Percentiles rank a stretch among this genome's conserved stretches.
phyloP scores from a whole-genome alignment of 2,113 vertebrate species.

The Eulemur macaco region DNA sequence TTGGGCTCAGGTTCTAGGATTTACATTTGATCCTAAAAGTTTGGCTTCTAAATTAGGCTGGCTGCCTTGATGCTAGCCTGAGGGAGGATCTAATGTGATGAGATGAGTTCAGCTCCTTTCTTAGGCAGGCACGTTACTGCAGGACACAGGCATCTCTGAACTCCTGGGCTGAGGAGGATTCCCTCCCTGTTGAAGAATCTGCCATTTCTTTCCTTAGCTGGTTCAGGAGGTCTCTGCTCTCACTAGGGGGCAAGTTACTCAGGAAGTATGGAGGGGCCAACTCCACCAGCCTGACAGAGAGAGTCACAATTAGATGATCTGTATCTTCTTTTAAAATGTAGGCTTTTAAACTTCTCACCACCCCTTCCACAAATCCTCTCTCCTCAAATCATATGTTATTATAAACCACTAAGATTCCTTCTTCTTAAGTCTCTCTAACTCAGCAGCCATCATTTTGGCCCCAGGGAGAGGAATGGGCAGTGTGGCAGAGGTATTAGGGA shows the following conservation, averaged over 20 bases:
- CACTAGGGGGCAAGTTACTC: conserved; percentile 93
- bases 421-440: background rate
- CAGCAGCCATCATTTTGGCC: background rate
- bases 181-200: rapidly evolving
- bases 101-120: background rate
- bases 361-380: background rate
- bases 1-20: background rate
- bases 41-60: background rate
- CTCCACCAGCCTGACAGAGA: conserved; percentile 89
- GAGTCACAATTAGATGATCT: background rate
- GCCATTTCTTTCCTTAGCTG: conserved; percentile 88
- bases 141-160: conserved; percentile 82
- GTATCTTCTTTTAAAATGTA: background rate
- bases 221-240: conserved; percentile 93
- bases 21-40: background rate
- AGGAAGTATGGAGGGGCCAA: conserved; percentile 94
- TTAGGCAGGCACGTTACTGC: conserved; percentile 82
- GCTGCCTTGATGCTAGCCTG: background rate
- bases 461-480: background rate
- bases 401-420: background rate
- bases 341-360: background rate
- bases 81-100: background rate
- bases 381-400: background rate
- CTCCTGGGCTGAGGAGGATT: background rate
- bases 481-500: background rate